Percentiles rank a stretch among this genome's conserved stretches.
Conservation (phyloP, 2,797 vertebrate species). For the Chromis chromis region DNA sequence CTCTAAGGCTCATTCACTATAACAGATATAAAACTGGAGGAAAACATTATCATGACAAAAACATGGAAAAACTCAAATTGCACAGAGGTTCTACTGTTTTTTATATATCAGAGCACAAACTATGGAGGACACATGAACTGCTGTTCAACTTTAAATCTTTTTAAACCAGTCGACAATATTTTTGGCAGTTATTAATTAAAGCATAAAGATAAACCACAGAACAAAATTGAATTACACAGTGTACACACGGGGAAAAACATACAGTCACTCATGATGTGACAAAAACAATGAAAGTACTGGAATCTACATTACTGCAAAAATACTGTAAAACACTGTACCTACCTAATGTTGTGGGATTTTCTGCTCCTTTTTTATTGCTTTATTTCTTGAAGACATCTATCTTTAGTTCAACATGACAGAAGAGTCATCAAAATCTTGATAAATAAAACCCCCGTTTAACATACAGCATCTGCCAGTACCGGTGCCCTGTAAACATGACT, state of each 20-base stretch:
- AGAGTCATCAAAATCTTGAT: conserved; percentile 31
- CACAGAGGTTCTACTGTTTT: background rate
- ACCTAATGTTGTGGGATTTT: background rate
- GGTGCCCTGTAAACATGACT: conserved; percentile 46
- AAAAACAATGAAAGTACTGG: background rate
- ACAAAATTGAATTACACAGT: conserved; percentile 1
- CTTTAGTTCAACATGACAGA: conserved; percentile 7
- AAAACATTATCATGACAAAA: background rate
- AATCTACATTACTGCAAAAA: conserved; percentile 1
- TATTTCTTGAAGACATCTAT: background rate
- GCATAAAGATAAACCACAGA: background rate
- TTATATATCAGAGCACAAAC: background rate
- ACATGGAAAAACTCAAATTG: background rate
- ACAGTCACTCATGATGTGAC: background rate
- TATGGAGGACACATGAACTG: background rate
- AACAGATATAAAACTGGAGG: background rate
- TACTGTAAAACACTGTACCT: background rate
- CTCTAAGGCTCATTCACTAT: background rate
- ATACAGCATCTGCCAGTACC: conserved; percentile 43
- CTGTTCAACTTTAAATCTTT: background rate
- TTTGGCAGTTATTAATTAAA: background rate
- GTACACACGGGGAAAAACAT: background rate
- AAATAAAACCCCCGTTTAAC: conserved; percentile 35
- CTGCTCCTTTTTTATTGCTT: background rate
- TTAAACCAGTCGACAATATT: background rate